Base-by-base conservation (phyloP, 1,140 invertebrate species). In the Achatina immaculata region DNA sequence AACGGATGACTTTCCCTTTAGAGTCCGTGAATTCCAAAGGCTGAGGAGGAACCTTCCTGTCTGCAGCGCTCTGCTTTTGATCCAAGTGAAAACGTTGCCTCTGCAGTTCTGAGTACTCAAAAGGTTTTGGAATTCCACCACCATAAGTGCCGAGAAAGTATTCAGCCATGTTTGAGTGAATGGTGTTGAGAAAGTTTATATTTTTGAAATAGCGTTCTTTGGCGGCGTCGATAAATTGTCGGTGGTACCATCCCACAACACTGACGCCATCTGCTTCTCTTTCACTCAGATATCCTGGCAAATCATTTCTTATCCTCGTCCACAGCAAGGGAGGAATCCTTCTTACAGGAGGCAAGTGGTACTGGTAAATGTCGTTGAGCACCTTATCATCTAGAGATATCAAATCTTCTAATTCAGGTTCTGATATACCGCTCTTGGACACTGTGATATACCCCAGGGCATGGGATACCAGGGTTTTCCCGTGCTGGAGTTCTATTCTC, bases 301-400 rank as follows among this genome's bases (percentile, higher is more conserved):
- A 83, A 82, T 90, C 89, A 79, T 86, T 87, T 21, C 89, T 45
- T 28, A 89, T 89, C 85, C 98, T 93, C 0, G 97, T 99, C 98
- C 98, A 99, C 0, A 99, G 92, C 9, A 99, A 90, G 0, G 98
- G 98, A 2, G 98, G 98, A 76, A 99, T 99, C 77, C 98, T 93
- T 65, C 98, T 92, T 0, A 98, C 97, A 0, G 98, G 98, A 0
- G 98, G 98, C 88, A 99, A 93, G 93, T 99, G 90, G 89, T 99
- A 99, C 89, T 99, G 98, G 88, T 99, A 99, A 0, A 99, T 97
- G 87, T 99, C 98, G 88, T 99, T 98, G 65, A 99, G 90, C 0
- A 97, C 92, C 96, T 90, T 99, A 97, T 91, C 91, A 82, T 91
- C 91, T 21, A 91, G 80, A 0, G 90, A 91, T 38, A 91, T 83